phyloP scores from a whole-genome alignment of 2,797 vertebrate genomes.

The Parauchenoglanis ngamensis region DNA sequence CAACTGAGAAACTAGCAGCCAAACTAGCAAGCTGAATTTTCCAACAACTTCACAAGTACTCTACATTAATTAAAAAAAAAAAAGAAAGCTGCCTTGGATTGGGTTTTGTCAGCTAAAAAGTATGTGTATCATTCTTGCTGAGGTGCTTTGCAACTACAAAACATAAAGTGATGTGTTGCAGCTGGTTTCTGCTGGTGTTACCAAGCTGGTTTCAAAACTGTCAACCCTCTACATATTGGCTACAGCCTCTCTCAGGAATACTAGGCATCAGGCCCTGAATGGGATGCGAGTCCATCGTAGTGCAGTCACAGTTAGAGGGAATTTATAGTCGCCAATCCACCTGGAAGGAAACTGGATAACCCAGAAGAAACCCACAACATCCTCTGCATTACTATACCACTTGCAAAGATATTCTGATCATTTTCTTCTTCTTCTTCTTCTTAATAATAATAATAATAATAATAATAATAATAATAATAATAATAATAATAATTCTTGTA shows the following conservation, averaged over 20 bases:
- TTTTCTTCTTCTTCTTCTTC: background rate
- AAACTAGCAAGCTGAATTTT: background rate
- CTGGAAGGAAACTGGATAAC: background rate
- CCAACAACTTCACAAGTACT: background rate
- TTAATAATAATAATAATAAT: background rate
- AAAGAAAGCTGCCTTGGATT: too few relatives aligned
- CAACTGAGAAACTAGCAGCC: background rate
- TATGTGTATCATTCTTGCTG: too few relatives aligned
- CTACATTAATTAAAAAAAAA: background rate
- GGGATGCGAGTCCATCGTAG: too few relatives aligned
- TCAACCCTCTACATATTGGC: background rate
- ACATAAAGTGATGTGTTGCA: background rate
- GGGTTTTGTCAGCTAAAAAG: background rate
- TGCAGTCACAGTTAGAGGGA: too few relatives aligned
- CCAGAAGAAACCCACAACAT: background rate
- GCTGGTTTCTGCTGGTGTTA: background rate
- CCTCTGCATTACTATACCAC: background rate
- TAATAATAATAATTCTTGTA: background rate
- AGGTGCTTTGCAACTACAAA: background rate
- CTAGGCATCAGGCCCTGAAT: background rate
- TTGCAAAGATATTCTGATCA: background rate
- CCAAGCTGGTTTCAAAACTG: background rate
- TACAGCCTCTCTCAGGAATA: background rate
- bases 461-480: background rate
- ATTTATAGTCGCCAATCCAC: background rate